phyloP scores from a whole-genome alignment of 1,140 invertebrate genomes.

The Habropoda laboriosa region DNA sequence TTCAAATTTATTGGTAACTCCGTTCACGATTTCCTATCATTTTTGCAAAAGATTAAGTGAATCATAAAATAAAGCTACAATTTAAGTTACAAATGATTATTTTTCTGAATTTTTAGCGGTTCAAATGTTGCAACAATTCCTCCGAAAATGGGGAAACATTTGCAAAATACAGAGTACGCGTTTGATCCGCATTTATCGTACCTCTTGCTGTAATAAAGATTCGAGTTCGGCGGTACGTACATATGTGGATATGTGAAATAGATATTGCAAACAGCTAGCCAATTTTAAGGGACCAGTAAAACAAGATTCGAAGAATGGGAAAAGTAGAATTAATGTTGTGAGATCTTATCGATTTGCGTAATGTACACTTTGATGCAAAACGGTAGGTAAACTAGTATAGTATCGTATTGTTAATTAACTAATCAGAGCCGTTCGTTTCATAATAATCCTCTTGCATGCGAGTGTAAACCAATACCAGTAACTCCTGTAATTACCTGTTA shows the following conservation, averaged over 20 bases:
- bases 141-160: no score
- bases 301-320: not conserved
- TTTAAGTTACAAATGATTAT: no score
- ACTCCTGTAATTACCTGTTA: not conserved
- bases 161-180: not conserved
- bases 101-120: no score
- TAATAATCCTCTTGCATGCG: not conserved
- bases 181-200: not conserved
- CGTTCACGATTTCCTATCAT: no score
- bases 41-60: no score
- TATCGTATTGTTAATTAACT: conserved; percentile 1
- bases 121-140: no score
- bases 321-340: not conserved
- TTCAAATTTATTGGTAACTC: no score
- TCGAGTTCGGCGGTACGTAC: not conserved
- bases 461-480: not conserved
- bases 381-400: not conserved
- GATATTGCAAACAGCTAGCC: not conserved
- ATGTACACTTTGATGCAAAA: conserved; percentile 14
- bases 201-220: no score
- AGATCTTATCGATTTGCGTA: not conserved
- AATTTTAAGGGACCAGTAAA: conserved; percentile 2
- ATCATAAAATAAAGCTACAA: no score
- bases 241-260: not conserved
- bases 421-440: not conserved